These are phyloP conservation scores for Scolopax mira DNA, from an alignment of 2,113 vertebrate genomes.

Conservation along the genomic window DNA sequence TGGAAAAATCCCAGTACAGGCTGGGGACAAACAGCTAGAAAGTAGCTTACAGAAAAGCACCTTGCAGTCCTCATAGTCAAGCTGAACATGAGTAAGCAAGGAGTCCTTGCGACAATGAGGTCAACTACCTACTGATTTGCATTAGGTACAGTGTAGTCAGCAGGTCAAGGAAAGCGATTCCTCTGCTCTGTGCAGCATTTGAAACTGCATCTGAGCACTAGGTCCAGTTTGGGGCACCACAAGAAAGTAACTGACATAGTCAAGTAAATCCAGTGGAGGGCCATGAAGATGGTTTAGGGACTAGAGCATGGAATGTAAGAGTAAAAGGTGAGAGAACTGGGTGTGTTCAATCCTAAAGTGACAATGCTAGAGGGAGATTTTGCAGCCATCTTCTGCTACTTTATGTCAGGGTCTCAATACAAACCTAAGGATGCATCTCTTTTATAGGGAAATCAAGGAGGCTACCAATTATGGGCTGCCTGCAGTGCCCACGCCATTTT, in stretches of 20 bases:
- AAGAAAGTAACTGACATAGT: not conserved
- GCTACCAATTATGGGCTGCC: not conserved
- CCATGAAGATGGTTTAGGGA: fast-evolving
- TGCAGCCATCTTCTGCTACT: not conserved
- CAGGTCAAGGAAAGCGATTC: not conserved
- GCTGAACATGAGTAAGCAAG: not conserved
- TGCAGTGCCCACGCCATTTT: not conserved
- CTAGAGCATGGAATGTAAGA: not conserved
- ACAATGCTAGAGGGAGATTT: not conserved
- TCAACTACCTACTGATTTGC: not conserved
- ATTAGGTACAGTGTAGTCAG: not conserved
- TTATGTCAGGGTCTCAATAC: not conserved
- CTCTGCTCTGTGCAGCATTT: not conserved
- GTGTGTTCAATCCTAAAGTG: not conserved
- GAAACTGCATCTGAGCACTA: not conserved
- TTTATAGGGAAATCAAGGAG: not conserved
- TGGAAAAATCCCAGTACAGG: not conserved
- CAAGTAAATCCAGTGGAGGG: not conserved
- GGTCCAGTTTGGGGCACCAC: fast-evolving
- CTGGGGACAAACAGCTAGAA: not conserved
- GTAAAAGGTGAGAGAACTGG: not conserved
- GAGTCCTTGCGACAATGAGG: not conserved
- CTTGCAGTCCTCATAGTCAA: not conserved
- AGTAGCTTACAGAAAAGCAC: not conserved
- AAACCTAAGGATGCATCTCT: not conserved